These are phyloP conservation scores for Brachionus calyciflorus DNA, from an alignment of 1,140 invertebrate species.

Conservation along the genomic window DNA sequence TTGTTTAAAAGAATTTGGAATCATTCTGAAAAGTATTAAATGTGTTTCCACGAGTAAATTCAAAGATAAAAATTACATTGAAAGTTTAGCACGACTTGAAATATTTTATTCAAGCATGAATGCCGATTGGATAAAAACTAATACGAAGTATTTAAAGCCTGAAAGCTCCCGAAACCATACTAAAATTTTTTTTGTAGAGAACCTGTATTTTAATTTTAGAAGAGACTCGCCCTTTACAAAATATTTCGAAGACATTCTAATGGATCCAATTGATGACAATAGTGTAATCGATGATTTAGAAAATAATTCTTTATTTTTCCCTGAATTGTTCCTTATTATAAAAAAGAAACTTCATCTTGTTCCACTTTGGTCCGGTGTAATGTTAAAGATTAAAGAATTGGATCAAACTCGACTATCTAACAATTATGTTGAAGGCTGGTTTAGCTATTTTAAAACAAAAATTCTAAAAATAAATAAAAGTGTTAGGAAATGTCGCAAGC, in stretches of 20 bases:
- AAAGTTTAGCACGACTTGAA: not conserved
- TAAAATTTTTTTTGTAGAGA: conserved; percentile 1
- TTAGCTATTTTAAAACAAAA: not conserved
- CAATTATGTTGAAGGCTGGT: not conserved
- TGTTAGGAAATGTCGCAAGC: no score
- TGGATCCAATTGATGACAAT: not conserved
- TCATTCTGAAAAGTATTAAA: not conserved
- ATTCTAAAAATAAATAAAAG: no score
- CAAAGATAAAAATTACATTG: not conserved
- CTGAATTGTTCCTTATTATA: not conserved
- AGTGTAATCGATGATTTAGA: not conserved
- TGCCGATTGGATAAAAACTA: not conserved
- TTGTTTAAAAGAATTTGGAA: no score
- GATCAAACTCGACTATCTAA: not conserved
- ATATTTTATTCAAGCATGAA: not conserved
- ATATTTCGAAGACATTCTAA: not conserved
- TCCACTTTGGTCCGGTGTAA: not conserved
- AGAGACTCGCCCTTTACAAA: not conserved
- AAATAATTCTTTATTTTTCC: not conserved
- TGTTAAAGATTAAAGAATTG: not conserved
- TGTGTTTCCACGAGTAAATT: not conserved
- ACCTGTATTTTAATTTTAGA: not conserved
- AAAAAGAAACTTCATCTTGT: conserved; percentile 9
- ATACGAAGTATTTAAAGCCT: not conserved
- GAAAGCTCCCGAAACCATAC: not conserved